These are phyloP conservation scores for Eristalis intricaria DNA, from an alignment of 2,888 invertebrate genomes.

Conservation along the genomic window DNA sequence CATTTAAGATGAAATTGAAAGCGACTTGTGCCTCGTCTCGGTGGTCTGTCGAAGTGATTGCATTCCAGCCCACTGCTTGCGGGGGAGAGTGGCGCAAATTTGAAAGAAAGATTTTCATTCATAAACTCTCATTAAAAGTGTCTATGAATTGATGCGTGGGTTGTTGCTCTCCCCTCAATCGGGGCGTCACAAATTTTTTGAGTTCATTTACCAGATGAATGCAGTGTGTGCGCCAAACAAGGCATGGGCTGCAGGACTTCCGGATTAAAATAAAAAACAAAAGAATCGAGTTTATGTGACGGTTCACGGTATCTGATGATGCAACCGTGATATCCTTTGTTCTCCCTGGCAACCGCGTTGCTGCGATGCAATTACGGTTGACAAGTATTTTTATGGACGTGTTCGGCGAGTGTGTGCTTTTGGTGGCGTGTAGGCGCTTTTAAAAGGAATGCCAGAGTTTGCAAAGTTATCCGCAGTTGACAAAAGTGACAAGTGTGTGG, in stretches of 20 bases:
- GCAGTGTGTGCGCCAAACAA: not conserved
- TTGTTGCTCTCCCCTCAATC: conserved; percentile 1
- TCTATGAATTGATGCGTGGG: conserved; percentile 29
- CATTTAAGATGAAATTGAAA: not conserved
- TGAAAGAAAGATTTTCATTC: conserved; percentile 61
- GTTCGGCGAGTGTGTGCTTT: not conserved
- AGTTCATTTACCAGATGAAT: conserved; percentile 28
- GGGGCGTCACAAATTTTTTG: not conserved
- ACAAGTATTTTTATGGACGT: not conserved
- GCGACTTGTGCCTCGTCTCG: not conserved
- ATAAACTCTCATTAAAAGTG: conserved; percentile 49
- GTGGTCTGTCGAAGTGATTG: conserved; percentile 10
- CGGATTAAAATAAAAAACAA: not conserved
- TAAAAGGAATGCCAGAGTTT: conserved; percentile 1
- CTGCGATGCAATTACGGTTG: not conserved
- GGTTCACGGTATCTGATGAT: not conserved
- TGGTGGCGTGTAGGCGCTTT: not conserved
- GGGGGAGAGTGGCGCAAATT: conserved; percentile 30
- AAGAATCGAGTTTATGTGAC: not conserved
- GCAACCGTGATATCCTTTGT: not conserved
- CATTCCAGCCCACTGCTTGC: conserved; percentile 22
- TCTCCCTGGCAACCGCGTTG: not conserved
- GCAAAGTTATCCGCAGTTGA: not conserved
- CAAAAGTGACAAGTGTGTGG: not conserved
- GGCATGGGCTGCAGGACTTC: not conserved